These are phyloP conservation scores for Strigops habroptila DNA, from an alignment of 2,113 vertebrate genomes.

Conservation along the genomic window DNA sequence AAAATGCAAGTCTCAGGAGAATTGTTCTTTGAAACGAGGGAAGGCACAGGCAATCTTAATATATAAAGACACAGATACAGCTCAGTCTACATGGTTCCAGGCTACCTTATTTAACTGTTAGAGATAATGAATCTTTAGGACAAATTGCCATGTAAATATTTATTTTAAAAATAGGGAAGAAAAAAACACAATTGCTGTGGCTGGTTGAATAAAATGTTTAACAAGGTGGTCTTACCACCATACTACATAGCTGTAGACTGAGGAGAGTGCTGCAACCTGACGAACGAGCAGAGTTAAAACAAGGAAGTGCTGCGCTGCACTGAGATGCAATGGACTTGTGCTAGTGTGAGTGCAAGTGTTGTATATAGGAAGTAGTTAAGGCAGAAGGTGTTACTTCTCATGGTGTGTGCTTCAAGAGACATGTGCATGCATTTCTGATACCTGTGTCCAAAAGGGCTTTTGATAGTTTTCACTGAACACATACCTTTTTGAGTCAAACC, in stretches of 20 bases:
- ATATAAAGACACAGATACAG: not conserved
- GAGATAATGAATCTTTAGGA: not conserved
- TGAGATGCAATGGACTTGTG: rapidly evolving
- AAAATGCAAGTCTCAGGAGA: not conserved
- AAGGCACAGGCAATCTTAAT: not conserved
- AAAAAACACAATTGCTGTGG: not conserved
- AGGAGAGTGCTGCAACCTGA: not conserved
- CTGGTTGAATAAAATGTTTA: not conserved
- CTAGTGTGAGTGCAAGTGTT: not conserved
- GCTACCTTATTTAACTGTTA: not conserved
- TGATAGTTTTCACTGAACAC: not conserved
- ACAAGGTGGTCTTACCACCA: not conserved
- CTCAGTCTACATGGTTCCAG: not conserved
- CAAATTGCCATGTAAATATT: not conserved
- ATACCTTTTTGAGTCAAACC: not conserved
- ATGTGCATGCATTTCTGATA: rapidly evolving
- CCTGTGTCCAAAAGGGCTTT: not conserved
- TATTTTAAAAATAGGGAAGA: not conserved
- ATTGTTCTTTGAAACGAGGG: not conserved
- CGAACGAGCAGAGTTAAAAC: rapidly evolving
- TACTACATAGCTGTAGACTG: rapidly evolving
- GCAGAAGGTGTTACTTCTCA: not conserved
- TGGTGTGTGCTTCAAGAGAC: rapidly evolving
- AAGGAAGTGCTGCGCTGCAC: rapidly evolving
- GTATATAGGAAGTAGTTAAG: too few species aligned